Evolutionary conservation across 2,888 invertebrate species (phyloP).

Genomic region (Heliconius charithonia): DNA sequence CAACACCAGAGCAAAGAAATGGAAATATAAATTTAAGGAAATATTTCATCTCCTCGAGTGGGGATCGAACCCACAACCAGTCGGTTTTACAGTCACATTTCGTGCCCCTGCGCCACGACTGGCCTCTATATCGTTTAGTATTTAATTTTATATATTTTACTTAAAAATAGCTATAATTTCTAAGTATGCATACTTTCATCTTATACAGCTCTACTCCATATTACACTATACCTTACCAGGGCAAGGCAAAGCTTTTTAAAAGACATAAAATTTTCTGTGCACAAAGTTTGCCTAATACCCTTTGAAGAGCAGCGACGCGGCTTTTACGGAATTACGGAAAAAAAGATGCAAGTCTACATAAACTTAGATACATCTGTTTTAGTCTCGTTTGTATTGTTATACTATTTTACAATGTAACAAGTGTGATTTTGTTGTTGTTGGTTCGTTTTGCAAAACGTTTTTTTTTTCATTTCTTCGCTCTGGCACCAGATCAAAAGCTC

Average conservation of each 20-base stretch:
- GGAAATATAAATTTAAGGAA: no score
- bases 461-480: no score
- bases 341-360: conserved; percentile 37
- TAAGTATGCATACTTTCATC: neutral
- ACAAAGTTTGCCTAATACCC: conserved; percentile 46
- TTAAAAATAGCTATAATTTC: neutral
- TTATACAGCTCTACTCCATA: conserved; percentile 5
- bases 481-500: no score
- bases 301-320: conserved; percentile 43
- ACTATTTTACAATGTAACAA: conserved; percentile 5
- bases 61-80: no score
- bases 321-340: conserved; percentile 48
- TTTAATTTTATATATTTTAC: neutral
- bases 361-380: conserved; percentile 27
- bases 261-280: conserved; percentile 41
- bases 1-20: no score
- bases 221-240: conserved; percentile 27
- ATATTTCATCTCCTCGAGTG: no score
- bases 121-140: no score
- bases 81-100: no score
- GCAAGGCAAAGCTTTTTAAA: conserved; percentile 42
- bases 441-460: no score
- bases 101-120: no score
- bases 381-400: conserved; percentile 19
- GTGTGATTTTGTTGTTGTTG: no score